Conservation (phyloP, 2,888 invertebrate genomes). For the Helobdella robusta region DNA sequence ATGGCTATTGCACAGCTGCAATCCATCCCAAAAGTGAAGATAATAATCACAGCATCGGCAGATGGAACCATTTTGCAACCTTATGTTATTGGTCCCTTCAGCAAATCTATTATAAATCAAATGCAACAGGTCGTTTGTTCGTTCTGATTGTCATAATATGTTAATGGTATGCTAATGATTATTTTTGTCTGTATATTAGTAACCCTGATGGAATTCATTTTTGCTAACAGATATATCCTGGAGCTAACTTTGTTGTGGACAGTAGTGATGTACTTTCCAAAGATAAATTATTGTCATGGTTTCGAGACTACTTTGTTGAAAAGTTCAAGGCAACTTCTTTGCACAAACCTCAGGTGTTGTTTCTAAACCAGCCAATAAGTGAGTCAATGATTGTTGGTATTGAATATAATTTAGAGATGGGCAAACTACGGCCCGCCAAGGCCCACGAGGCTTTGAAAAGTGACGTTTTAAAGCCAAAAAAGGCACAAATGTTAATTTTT, state of each 20-base stretch:
- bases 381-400: background rate
- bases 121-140: conserved; percentile 10
- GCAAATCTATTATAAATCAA: background rate
- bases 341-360: background rate
- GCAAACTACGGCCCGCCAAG: no score
- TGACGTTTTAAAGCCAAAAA: background rate
- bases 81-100: conserved; percentile 30
- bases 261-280: background rate
- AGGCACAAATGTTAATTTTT: background rate
- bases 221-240: no score
- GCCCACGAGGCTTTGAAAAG: background rate
- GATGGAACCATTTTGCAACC: conserved; percentile 35
- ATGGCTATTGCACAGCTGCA: conserved; percentile 30
- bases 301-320: conserved; percentile 16
- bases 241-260: conserved; percentile 8
- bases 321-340: background rate
- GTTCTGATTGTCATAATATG: background rate
- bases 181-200: no score
- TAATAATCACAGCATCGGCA: conserved; percentile 33
- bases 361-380: conserved; percentile 12
- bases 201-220: no score
- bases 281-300: conserved; percentile 8
- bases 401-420: no score
- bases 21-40: conserved; percentile 29
- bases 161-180: no score